Percentiles rank a stretch among this genome's conserved stretches.
These are phyloP conservation scores for Alexandromys fortis DNA, from an alignment of 2,113 vertebrate species.

Conservation along the genomic window DNA sequence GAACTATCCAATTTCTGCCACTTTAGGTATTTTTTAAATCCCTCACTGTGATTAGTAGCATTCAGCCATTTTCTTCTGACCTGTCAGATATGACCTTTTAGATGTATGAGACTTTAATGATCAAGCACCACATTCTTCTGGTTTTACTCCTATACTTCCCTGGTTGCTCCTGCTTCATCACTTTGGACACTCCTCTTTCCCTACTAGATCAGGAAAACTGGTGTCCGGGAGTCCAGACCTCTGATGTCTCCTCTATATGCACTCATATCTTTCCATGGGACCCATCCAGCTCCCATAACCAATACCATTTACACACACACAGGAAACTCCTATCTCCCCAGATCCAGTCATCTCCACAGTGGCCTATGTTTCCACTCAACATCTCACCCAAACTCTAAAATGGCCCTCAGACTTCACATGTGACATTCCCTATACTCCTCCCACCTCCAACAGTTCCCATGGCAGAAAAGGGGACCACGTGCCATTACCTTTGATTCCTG, in stretches of 20 bases:
- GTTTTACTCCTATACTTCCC: neutral
- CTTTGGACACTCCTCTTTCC: neutral
- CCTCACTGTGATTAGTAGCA: neutral
- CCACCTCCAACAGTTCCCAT: too few relatives aligned
- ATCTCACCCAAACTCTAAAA: neutral
- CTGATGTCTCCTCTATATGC: neutral
- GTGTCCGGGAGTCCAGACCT: neutral
- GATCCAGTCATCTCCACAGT: neutral
- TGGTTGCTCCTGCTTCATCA: neutral
- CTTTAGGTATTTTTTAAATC: neutral
- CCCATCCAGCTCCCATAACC: neutral
- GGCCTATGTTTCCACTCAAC: neutral
- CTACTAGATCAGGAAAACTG: neutral
- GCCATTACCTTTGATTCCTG: neutral
- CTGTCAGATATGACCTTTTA: neutral
- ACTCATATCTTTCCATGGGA: neutral
- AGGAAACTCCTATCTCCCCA: neutral
- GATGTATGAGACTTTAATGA: neutral
- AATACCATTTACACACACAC: neutral
- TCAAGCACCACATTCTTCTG: neutral
- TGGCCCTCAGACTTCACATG: neutral
- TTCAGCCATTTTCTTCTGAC: neutral
- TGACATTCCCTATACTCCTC: neutral
- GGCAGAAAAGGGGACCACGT: neutral
- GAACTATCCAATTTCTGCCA: neutral